phyloP scores from a whole-genome alignment of 1,140 invertebrate species.

The Elymnias hypermnestra region DNA sequence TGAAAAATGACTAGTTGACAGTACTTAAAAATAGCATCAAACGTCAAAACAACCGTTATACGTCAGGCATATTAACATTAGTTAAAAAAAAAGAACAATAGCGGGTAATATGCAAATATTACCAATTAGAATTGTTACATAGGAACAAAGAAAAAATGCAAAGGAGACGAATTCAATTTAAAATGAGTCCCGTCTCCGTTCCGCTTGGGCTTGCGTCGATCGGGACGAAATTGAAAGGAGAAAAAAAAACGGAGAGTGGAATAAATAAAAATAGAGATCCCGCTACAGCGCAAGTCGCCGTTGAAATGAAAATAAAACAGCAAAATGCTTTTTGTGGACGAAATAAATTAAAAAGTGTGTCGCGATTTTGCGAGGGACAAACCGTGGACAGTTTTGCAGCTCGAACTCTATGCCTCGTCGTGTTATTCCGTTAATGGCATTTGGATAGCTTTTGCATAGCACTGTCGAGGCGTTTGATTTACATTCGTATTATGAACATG shows the following conservation, averaged over 20 bases:
- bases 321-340: slow-evolving; percentile 71
- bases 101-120: slow-evolving; percentile 54
- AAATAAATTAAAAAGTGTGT: slow-evolving; percentile 75
- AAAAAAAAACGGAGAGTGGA: slow-evolving; percentile 51
- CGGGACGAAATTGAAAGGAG: slow-evolving; percentile 70
- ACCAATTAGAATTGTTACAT: slow-evolving; percentile 65
- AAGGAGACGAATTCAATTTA: slow-evolving; percentile 69
- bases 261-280: slow-evolving; percentile 76
- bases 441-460: slow-evolving; percentile 17
- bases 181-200: slow-evolving; percentile 72
- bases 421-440: slow-evolving; percentile 24
- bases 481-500: no score
- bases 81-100: slow-evolving; percentile 55
- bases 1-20: no score
- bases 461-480: slow-evolving; percentile 12
- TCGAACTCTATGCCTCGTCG: slow-evolving; percentile 17
- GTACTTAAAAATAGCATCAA: no score
- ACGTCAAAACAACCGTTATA: slow-evolving; percentile 14
- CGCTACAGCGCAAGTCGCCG: slow-evolving; percentile 73
- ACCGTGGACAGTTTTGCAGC: slow-evolving; percentile 31
- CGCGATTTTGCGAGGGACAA: slow-evolving; percentile 61
- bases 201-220: slow-evolving; percentile 61
- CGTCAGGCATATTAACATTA: slow-evolving; percentile 18
- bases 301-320: slow-evolving; percentile 75
- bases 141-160: slow-evolving; percentile 59